Conservation (phyloP, 1,140 invertebrate genomes). For the Melanaphis sacchari region DNA sequence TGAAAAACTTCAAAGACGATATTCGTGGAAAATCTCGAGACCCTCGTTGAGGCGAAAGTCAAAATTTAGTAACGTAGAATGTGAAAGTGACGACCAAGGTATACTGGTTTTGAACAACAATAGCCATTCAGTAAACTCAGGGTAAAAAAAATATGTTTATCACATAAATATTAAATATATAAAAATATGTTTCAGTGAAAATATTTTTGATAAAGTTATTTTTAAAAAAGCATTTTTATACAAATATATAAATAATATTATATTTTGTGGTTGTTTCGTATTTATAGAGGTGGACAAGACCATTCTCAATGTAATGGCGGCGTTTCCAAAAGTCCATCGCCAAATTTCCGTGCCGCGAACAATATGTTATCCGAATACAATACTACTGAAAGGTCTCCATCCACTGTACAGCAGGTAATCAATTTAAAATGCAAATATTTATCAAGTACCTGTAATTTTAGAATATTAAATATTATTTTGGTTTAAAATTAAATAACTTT, state of each 20-base stretch:
- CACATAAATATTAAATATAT: background rate
- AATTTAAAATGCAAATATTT: background rate
- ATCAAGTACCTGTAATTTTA: background rate
- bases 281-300: slow-evolving; percentile 68
- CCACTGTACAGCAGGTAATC: slow-evolving; percentile 39
- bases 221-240: too few relatives aligned
- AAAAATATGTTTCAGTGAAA: background rate
- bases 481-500: background rate
- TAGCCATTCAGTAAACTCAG: slow-evolving; percentile 59
- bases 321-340: slow-evolving; percentile 64
- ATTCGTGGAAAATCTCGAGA: slow-evolving; percentile 74
- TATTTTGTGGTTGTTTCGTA: slow-evolving; percentile 27
- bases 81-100: slow-evolving; percentile 64
- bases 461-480: background rate
- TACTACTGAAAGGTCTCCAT: background rate
- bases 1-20: slow-evolving; percentile 70
- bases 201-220: background rate
- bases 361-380: slow-evolving; percentile 53
- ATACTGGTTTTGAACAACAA: slow-evolving; percentile 72
- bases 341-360: slow-evolving; percentile 23
- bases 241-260: background rate
- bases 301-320: slow-evolving; percentile 77
- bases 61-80: slow-evolving; percentile 65
- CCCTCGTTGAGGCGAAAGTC: slow-evolving; percentile 71
- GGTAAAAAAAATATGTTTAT: background rate